These are phyloP conservation scores for Chromobotia macracanthus DNA, from an alignment of 2,797 vertebrate genomes.

Conservation along the genomic window DNA sequence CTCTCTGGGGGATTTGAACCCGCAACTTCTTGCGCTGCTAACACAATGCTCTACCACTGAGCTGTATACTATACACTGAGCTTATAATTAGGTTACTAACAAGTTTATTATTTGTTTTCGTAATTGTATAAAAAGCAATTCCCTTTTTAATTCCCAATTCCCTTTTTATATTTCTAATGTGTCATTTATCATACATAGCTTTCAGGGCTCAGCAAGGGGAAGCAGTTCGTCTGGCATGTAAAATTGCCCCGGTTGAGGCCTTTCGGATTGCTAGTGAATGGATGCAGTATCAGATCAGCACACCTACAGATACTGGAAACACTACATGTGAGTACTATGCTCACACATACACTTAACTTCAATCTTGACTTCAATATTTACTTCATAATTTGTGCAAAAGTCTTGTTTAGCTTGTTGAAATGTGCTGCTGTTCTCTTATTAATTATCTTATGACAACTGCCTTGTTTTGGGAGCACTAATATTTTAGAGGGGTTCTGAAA, in stretches of 20 bases:
- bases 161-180: too few species aligned
- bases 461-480: too few species aligned
- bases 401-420: not conserved
- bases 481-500: too few species aligned
- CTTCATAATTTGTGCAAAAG: not conserved
- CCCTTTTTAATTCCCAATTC: too few species aligned
- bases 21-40: too few species aligned
- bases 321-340: constrained; percentile 78
- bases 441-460: too few species aligned
- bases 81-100: too few species aligned
- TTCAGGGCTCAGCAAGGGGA: constrained; percentile 91
- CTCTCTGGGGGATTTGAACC: too few species aligned
- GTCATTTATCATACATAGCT: constrained; percentile 70
- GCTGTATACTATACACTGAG: too few species aligned
- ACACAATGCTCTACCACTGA: too few species aligned
- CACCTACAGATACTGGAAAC: constrained; percentile 80
- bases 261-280: constrained; percentile 91
- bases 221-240: constrained; percentile 86
- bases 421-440: not conserved
- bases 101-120: too few species aligned
- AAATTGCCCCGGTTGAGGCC: constrained; percentile 86
- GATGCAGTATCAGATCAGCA: constrained; percentile 85
- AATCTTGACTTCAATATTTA: not conserved
- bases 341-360: not conserved
- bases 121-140: not conserved